A percentile compares a stretch with the other conserved stretches of the same genome.
Conservation (phyloP, 1,140 invertebrate species). For the Wiebesia pumilae region DNA sequence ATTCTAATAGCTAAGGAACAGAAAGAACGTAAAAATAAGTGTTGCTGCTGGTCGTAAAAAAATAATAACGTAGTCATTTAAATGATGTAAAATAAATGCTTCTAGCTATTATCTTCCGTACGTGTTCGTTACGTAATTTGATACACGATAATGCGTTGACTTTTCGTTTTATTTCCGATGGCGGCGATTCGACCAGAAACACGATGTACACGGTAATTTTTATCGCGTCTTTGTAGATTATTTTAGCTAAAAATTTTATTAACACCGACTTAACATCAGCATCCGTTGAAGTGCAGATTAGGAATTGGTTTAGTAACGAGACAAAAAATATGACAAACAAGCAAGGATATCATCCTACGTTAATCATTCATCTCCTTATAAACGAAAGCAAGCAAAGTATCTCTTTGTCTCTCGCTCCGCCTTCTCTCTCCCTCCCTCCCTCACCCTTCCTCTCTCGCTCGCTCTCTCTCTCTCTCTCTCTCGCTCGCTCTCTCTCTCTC, state of each 20-base stretch:
- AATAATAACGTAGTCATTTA: no score
- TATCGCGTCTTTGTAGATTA: background rate
- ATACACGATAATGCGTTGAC: no score
- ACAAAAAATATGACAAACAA: background rate
- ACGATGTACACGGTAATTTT: background rate
- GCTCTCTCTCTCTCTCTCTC: constrained; percentile 1
- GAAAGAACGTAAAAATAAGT: no score
- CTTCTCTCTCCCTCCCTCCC: background rate
- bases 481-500: constrained; percentile 10
- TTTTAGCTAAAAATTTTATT: background rate
- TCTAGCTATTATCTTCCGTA: no score
- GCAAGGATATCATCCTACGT: background rate
- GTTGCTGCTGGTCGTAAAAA: no score
- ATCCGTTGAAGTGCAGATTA: background rate
- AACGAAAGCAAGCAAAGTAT: constrained; percentile 28
- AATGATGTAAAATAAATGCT: no score
- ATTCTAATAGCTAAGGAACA: no score
- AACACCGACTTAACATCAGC: background rate
- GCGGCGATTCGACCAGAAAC: background rate
- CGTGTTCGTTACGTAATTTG: no score
- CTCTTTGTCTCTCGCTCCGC: constrained; percentile 40
- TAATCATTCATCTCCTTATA: background rate
- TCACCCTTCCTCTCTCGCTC: no score
- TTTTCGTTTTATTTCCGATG: background rate
- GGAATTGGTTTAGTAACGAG: background rate